Evolutionary conservation across 2,113 vertebrate genomes (phyloP), one percentile per base, ranked within the genome.

Genomic region (Salvelinus sp.): DNA sequence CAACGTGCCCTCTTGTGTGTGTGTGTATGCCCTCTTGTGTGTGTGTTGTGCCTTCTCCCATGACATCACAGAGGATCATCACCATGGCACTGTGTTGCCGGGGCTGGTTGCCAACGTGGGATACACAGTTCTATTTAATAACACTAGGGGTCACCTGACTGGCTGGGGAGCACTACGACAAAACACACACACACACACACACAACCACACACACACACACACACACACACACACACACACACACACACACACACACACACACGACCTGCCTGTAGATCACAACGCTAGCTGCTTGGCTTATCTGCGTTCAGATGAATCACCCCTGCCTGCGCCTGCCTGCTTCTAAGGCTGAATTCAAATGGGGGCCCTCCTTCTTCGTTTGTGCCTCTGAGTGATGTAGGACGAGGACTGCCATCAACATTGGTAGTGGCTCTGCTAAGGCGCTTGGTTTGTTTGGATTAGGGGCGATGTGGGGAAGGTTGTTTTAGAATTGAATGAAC

Each of bases 121-220:
- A n/a, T 84, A 86, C 79, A 30, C 76, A 3, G 73, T 76, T 85
- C 89, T 91, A 93, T 94, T 92, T 92, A 90, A n/a, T 92, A 91
- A 84, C 80, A 54, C 78, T 73, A 73, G 68, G 79, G 84, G 83
- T 89, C 85, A 80, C 79, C 4, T 30, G 82, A 16, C 28, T 33
- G 25, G 27, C 14, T 33, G 13, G 14, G 65, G 27, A 33, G n/a
- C 20, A 22, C 38, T 10, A 44, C 38, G 6, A 33, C 33, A 33
- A 6, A 33, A 6, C 28, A 30, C 28, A 5, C 28, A 30, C 28
- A 30, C 28, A 30, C 30, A 30, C 30, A 30, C 30, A 6, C 30
- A 30, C 30, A 30, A 4, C 6, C 30, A 30, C 30, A 30, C 30
- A 30, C 30, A n/a, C 30, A 30, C 30, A 30, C 30, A 30, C 30